Base-by-base conservation (phyloP, 1,140 invertebrate species). In the Centruroides sculpturatus region DNA sequence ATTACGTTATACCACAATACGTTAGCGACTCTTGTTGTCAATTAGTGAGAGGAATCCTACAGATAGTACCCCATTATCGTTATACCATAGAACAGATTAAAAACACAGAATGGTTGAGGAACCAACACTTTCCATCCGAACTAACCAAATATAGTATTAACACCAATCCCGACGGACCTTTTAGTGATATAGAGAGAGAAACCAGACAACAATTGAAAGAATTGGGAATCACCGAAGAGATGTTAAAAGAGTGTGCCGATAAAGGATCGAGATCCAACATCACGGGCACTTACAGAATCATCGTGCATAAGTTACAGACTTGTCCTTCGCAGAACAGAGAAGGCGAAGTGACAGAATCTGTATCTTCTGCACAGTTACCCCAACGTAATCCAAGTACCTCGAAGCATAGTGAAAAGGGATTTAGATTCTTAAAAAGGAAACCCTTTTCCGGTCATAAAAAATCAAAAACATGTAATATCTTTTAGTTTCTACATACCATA, bases 241-340 rank as follows among this genome's bases (percentile, higher is more conserved):
- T 80, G 67, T 70, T 82, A 9, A 70, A 72, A 59, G 69, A 74
- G n/a, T 69, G 76, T 57, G 64, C 70, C 11, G 64, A 69, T 8
- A 73, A 73, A 51, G 79, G 81, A 11, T 75, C 76, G 0, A 68
- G 76, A 47, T 80, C 75, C 64, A 75, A 74, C 59, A 70, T 82
- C 35, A 78, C 79, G 8, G 82, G 81, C 3, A 78, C 79, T 11
- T 84, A 83, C 67, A 70, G 82, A 12, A 65, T 67, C 12, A 34
- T 64, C 4, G 35, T 67, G 5, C 59, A 67, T 47, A 57, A 41
- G 23, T 34, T 55, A 13, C 23, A 59, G 12, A 23, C 58, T 8
- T 41, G 41, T n/a, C 8, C 41, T 8, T 41, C 41, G 5, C 23
- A 23, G 23, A 41, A 41, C 41, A 41, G 41, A 41, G 41, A 41